Base-by-base conservation (phyloP, 2,113 vertebrate species). In the Noturus placidus region DNA sequence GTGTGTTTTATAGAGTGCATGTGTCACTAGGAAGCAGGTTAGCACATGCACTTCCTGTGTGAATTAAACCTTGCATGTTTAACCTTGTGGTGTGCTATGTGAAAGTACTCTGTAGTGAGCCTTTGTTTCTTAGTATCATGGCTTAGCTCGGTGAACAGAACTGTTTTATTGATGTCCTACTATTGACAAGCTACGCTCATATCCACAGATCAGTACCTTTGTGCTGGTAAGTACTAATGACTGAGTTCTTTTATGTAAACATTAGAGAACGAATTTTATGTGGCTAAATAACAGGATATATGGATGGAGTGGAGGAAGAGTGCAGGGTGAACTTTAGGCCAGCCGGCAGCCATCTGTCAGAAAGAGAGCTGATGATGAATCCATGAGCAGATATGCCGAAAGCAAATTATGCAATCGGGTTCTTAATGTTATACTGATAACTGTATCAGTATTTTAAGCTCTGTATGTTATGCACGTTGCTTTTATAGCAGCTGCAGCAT, bases 381-480 rank as follows among this genome's bases (percentile, higher is more conserved):
- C 65, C 30, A n/a, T 35, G 33, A 59, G 79, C 13, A 27, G 22
- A 38, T 46, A 30, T 84, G 65, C 82, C 67, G 25, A 78, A n/a
- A 63, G 52, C 77, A 65, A 59, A 57, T 88, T 84, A 87, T 61
- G 78, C 79, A 90, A 89, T 52, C 10, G 19, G 30, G n/a, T 57
- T 89, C 76, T 86, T 27, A 88, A 30, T 88, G 83, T 80, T 82
- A 65, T 56, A 76, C 83, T 83, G 82, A 35, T 61, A 82, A 88
- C 52, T 88, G 30, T 61, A 83, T n/a, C 72, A 30, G 78, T 89
- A 30, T 87, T 85, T 85, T 83, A 67, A 46, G 72, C 33, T 59
- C 80, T 77, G 4, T 0, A 14, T 30, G 25, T 54, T 57, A 33
- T 19, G 17, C 78, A 78, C 11, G 1, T 76, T 78, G 14, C 27